Percentiles rank a stretch among this genome's conserved stretches.
Conservation (phyloP, 2,113 vertebrate genomes). For the Callionymus lyra region DNA sequence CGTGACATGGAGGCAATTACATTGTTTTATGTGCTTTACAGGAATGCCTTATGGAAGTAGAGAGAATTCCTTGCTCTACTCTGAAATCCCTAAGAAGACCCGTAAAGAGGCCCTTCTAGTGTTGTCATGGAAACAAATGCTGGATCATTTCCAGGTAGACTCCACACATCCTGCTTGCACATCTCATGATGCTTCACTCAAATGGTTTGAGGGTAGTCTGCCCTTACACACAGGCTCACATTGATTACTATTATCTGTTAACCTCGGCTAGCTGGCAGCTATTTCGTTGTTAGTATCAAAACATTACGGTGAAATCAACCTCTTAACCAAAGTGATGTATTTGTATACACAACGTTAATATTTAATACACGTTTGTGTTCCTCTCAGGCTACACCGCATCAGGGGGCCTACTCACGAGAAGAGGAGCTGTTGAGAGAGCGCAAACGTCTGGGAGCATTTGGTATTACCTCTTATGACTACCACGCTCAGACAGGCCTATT, state of each 20-base stretch:
- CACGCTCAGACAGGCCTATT: conserved; percentile 88
- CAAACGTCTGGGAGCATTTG: conserved; percentile 89
- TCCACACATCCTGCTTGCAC: neutral
- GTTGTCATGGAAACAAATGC: conserved; percentile 97
- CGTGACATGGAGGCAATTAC: conserved; percentile 6
- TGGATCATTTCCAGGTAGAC: conserved; percentile 94
- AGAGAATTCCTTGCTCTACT: conserved; percentile 95
- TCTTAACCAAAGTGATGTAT: too few relatives aligned
- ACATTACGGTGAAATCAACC: too few relatives aligned
- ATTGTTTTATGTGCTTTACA: conserved; percentile 26
- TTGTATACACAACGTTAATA: too few relatives aligned
- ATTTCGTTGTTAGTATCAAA: neutral
- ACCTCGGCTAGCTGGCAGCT: neutral
- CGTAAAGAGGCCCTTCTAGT: conserved; percentile 87
- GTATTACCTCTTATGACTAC: conserved; percentile 96
- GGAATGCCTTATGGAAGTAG: conserved; percentile 96
- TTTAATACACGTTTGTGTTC: neutral
- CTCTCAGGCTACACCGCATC: conserved; percentile 84
- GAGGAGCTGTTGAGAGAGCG: conserved; percentile 90
- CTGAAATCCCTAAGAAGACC: conserved; percentile 93
- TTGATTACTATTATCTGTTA: neutral
- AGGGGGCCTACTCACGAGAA: conserved; percentile 89
- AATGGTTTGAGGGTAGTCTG: neutral
- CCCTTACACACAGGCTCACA: neutral
- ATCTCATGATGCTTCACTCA: neutral